A percentile compares a stretch with the other conserved stretches of the same genome.
These are phyloP conservation scores for Aphidius ervi DNA, from an alignment of 1,140 invertebrate genomes.

Conservation along the genomic window DNA sequence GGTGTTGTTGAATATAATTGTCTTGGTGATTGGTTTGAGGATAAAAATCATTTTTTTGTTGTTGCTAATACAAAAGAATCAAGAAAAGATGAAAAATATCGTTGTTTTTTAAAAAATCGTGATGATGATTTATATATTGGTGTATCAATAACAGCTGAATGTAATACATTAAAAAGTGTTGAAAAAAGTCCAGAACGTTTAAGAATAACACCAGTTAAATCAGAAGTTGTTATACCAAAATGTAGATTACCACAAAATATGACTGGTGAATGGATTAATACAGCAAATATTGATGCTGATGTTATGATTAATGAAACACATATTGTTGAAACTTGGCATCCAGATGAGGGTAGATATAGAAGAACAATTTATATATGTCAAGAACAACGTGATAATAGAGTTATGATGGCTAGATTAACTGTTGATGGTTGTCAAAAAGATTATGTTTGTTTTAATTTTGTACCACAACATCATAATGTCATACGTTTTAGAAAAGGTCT, in stretches of 20 bases:
- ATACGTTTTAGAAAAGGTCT: slow-evolving; percentile 88
- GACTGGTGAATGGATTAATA: slow-evolving; percentile 93
- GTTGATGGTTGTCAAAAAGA: slow-evolving; percentile 98
- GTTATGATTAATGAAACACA: slow-evolving; percentile 93
- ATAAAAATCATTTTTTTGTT: slow-evolving; percentile 92
- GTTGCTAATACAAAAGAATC: slow-evolving; percentile 93
- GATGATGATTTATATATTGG: slow-evolving; percentile 89
- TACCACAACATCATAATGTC: slow-evolving; percentile 92
- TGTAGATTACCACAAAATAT: slow-evolving; percentile 92
- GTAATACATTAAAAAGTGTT: slow-evolving; percentile 85
- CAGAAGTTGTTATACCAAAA: slow-evolving; percentile 83
- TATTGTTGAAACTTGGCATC: slow-evolving; percentile 91
- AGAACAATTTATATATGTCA: slow-evolving; percentile 92
- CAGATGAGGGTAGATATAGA: slow-evolving; percentile 82
- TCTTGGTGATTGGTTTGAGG: slow-evolving; percentile 91
- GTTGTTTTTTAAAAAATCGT: slow-evolving; percentile 90
- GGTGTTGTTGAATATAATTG: slow-evolving; percentile 91
- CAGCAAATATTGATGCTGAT: slow-evolving; percentile 92
- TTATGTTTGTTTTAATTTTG: slow-evolving; percentile 95
- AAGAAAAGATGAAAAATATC: slow-evolving; percentile 86
- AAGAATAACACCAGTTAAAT: slow-evolving; percentile 77
- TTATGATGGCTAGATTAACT: slow-evolving; percentile 93
- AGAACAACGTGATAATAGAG: slow-evolving; percentile 78
- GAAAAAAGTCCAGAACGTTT: slow-evolving; percentile 90
- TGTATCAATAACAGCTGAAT: slow-evolving; percentile 88